A percentile compares a stretch with the other conserved stretches of the same genome.
Conservation (phyloP, 2,113 vertebrate species). For the Plectropomus leopardus region DNA sequence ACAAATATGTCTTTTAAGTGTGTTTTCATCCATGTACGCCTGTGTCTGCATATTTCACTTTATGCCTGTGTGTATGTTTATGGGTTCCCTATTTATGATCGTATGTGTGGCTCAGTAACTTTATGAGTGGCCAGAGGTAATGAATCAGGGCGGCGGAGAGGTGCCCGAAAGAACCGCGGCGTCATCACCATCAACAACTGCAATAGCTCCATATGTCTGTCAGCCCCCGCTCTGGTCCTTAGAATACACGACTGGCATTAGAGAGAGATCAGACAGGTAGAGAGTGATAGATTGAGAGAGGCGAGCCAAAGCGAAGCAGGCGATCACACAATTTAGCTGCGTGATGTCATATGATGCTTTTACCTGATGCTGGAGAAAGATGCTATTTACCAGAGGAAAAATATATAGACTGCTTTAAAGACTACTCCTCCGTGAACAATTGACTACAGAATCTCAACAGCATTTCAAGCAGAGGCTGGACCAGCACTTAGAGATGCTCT, state of each 20-base stretch:
- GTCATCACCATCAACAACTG: slow-evolving; percentile 68
- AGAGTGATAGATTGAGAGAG: slow-evolving; percentile 26
- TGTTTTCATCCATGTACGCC: background rate
- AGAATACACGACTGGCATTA: slow-evolving; percentile 48
- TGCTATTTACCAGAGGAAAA: background rate
- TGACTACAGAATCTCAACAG: background rate
- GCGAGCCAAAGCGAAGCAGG: slow-evolving; percentile 5
- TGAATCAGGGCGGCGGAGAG: slow-evolving; percentile 49
- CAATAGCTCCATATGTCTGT: slow-evolving; percentile 70
- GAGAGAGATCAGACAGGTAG: slow-evolving; percentile 32
- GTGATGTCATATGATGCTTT: background rate
- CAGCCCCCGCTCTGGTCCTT: slow-evolving; percentile 30
- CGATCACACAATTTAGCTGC: background rate
- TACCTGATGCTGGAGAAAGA: slow-evolving; percentile 1
- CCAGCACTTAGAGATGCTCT: background rate
- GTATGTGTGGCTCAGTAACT: slow-evolving; percentile 15
- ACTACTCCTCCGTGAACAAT: background rate
- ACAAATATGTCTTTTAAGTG: background rate
- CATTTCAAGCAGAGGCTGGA: background rate
- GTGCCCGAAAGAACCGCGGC: slow-evolving; percentile 48
- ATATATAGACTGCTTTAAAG: background rate
- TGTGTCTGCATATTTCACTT: background rate
- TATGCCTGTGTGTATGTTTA: background rate
- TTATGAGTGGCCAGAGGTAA: slow-evolving; percentile 51
- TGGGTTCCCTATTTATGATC: background rate